A percentile compares a stretch with the other conserved stretches of the same genome.
Evolutionary conservation across 2,888 invertebrate genomes (phyloP).

Genomic region (Thereva nobilitata): DNA sequence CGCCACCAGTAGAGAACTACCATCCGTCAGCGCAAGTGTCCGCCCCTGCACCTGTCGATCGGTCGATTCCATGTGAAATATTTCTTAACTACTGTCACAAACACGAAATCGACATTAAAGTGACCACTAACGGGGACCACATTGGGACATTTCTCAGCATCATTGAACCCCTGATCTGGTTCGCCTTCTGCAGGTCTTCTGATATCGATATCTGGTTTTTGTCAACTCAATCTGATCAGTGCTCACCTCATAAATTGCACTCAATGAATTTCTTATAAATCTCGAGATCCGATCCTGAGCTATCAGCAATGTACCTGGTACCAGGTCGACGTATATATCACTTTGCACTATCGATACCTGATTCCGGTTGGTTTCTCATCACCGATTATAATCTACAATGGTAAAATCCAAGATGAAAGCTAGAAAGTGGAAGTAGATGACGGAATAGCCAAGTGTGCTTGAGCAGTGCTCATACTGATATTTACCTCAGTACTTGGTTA

Average conservation of each 20-base stretch:
- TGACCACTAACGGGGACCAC: not conserved
- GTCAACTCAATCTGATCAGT: constrained; percentile 4
- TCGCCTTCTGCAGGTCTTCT: constrained; percentile 2
- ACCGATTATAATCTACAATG: no score
- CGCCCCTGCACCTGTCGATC: constrained; percentile 21
- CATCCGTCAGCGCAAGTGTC: not conserved
- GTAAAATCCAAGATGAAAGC: no score
- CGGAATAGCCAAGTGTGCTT: no score
- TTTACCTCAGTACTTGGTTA: no score
- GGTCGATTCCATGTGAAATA: constrained; percentile 6
- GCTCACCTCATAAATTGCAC: constrained; percentile 15
- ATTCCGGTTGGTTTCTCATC: no score
- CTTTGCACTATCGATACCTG: no score
- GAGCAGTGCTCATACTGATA: no score
- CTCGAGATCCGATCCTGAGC: no score
- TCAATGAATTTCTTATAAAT: constrained; percentile 14
- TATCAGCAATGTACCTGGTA: no score
- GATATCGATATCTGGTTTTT: not conserved
- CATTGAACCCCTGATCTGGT: not conserved
- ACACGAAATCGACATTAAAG: constrained; percentile 24
- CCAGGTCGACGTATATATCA: no score
- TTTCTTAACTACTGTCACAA: constrained; percentile 12
- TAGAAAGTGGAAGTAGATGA: no score
- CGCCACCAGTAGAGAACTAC: constrained; percentile 3
- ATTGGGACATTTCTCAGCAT: constrained; percentile 2